Base-by-base conservation (phyloP, 2,888 invertebrate genomes). In the Drosophila borborema region DNA sequence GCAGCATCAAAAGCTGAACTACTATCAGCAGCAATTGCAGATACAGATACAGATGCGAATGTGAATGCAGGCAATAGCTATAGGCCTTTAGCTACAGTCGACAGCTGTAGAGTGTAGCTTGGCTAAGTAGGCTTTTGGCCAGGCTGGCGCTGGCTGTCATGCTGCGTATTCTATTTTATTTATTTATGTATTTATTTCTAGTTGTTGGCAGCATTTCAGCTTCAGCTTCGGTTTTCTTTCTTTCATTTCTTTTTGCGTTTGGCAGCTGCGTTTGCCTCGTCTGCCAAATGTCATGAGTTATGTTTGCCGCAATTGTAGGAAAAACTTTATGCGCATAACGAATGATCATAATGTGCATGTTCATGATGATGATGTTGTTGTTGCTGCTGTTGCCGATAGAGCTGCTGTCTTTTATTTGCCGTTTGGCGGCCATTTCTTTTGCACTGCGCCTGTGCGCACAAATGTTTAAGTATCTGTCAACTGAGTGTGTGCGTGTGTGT, bases 271-370 rank as follows among this genome's bases (percentile, higher is more conserved):
- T 74, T 77, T 28, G 73, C 60, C 74, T 72, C 72, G 74, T 77
- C 83, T 79, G 79, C 83, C 86, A 74, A 90, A 90, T 81, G 80
- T 86, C 90, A 90, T 82, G 86, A 90, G 81, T 80, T 90, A 90
- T 88, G 82, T 73, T 79, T 64, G 72, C 73, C 58, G 74, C 74
- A 74, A 81, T 72, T 43, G 80, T 40, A 70, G 81, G 60, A 80
- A 72, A 85, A 69, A 77, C 81, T 61, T 77, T 59, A 46, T 71
- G 69, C 49, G 62, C 49, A 69, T 63, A 48, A 78, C 69, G 62
- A 61, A 41, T 8, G 61, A 58, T 31, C 70, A 36, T 51, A 51
- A 56, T 46, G 63, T 46, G 16, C 46, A 23, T 4, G 54, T 14
- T 53, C 53, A 67, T 49, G 58, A 61, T 31, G 75, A 45, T 38